Evolutionary conservation across 1,140 invertebrate species (phyloP), one percentile per base, ranked within the genome.

Genomic region (Drosophila navojoa): DNA sequence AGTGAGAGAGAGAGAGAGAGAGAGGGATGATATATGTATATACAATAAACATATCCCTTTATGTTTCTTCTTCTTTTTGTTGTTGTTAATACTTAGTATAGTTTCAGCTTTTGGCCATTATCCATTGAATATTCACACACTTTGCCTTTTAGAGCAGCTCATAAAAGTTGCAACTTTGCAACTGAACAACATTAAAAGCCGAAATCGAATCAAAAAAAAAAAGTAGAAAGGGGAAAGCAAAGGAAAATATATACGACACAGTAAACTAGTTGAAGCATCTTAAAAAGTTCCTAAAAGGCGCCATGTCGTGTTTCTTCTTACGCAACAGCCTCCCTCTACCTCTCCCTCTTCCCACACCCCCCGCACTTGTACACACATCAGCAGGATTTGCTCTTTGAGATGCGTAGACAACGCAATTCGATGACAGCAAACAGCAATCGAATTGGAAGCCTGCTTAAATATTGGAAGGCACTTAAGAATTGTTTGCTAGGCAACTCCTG

Each of bases 391-490:
- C 60, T 27, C 71, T 67, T 68, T 49, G 52, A 69, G 53, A 63
- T 77, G 74, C 71, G 71, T 74, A 77, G 71, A 77, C 71, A 78
- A 78, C 72, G 76, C 72, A 67, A 78, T 75, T 60, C 55, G 71
- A 64, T 78, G 76, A 78, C 76, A 78, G 72, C 76, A 76, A 78
- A 78, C 55, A 78, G 76, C 76, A 78, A 78, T 78, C 76, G 76
- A 78, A 78, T 78, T 76, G 72, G 71, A 73, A 77, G 71, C 71
- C 76, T 75, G 72, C 76, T 78, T 78, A 78, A 78, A 78, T 78
- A 78, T 78, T 78, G 76, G 76, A 76, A 78, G 76, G 76, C 76
- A 78, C 76, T 78, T 78, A 78, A 78, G 72, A 78, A 78, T 71
- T 78, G 67, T 78, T 76, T 75, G 72, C 67, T 67, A 76, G 71